phyloP scores from a whole-genome alignment of 2,113 vertebrate species.

The Equus przewalskii region DNA sequence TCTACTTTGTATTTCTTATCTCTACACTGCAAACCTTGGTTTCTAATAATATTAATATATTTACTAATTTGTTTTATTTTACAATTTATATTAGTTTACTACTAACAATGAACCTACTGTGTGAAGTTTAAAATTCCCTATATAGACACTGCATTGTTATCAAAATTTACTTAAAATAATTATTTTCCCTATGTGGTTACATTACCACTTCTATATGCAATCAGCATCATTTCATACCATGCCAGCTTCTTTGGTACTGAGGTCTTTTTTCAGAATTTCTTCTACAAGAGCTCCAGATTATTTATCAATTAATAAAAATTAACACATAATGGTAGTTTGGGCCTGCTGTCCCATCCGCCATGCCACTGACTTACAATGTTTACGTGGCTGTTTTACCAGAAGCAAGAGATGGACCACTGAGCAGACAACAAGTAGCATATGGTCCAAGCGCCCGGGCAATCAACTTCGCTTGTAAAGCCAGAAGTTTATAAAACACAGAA shows the following conservation, averaged over 20 bases:
- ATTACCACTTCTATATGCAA: neutral
- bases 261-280: neutral
- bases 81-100: neutral
- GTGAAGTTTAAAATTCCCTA: neutral
- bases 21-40: neutral
- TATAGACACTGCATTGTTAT: neutral
- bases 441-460: rapidly evolving
- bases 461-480: neutral
- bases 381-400: neutral
- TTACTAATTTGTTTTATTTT: neutral
- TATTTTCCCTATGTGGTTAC: neutral
- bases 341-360: neutral
- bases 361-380: neutral
- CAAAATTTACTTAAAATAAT: neutral
- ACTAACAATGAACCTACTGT: neutral
- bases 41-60: neutral
- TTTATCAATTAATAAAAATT: too few species aligned
- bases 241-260: neutral
- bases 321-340: neutral
- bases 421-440: neutral
- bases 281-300: neutral
- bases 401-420: neutral
- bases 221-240: neutral
- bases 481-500: neutral
- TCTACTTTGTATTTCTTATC: conserved; percentile 1